Evolutionary conservation across 2,888 invertebrate species (phyloP).

Genomic region (Euclidia mi): DNA sequence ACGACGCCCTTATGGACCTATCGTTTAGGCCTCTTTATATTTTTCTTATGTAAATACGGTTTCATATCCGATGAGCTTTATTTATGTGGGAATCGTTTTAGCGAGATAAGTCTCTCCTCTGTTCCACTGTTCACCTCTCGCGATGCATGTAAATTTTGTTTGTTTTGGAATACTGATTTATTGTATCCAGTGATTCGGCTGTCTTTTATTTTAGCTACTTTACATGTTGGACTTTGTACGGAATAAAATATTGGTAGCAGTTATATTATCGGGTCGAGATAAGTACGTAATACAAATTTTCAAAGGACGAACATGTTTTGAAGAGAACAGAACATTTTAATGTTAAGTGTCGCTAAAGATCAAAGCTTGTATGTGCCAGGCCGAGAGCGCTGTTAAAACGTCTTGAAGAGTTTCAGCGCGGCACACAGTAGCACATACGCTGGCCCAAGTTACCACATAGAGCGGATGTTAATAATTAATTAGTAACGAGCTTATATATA

Average conservation of each 20-base stretch:
- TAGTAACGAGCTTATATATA: too few relatives aligned
- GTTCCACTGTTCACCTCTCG: conserved; percentile 82
- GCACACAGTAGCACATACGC: conserved; percentile 79
- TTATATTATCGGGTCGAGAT: conserved; percentile 24
- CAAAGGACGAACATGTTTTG: conserved; percentile 65
- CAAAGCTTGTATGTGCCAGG: conserved; percentile 78
- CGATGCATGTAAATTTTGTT: conserved; percentile 82
- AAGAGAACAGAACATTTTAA: conserved; percentile 67
- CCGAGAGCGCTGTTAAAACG: conserved; percentile 81
- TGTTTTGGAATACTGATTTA: conserved; percentile 80
- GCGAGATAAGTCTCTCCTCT: conserved; percentile 87
- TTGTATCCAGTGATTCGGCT: conserved; percentile 61
- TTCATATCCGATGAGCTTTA: conserved; percentile 90
- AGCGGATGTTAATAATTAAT: not conserved
- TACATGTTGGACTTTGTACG: conserved; percentile 24
- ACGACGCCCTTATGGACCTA: conserved; percentile 85
- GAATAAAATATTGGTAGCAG: conserved; percentile 16
- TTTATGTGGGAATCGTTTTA: conserved; percentile 90
- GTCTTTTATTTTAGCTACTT: conserved; percentile 54
- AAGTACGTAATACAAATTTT: conserved; percentile 47
- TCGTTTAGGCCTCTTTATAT: conserved; percentile 90
- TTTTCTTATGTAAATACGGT: conserved; percentile 89
- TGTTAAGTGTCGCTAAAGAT: conserved; percentile 83
- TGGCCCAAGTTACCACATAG: conserved; percentile 52
- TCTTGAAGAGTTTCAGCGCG: conserved; percentile 84